Evolutionary conservation across 2,888 invertebrate genomes (phyloP).

Genomic region (Diplazon laetatorius): DNA sequence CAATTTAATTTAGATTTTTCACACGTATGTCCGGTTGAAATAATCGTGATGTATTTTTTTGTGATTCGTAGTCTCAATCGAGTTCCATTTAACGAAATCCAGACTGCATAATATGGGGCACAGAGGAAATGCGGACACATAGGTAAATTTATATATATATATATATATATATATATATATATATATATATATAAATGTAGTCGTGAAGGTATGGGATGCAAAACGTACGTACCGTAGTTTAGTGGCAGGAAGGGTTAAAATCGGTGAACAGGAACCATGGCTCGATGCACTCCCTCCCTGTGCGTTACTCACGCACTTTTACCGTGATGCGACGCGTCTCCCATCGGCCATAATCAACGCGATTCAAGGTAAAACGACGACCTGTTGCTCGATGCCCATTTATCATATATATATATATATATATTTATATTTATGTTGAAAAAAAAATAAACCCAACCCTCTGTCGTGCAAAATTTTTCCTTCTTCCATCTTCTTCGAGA

Average conservation of each 20-base stretch:
- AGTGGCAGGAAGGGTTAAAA: constrained; percentile 78
- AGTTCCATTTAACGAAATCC: constrained; percentile 28
- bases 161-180: too few relatives aligned
- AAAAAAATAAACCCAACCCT: constrained; percentile 18
- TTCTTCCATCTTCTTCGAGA: background rate
- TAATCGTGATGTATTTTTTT: background rate
- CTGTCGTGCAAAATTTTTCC: background rate
- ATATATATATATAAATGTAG: too few relatives aligned
- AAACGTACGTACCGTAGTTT: constrained; percentile 7
- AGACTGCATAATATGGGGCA: constrained; percentile 26
- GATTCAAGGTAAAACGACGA: constrained; percentile 64
- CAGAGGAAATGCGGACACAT: constrained; percentile 57
- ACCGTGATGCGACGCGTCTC: constrained; percentile 76
- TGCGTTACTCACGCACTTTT: constrained; percentile 77
- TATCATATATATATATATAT: constrained; percentile 38
- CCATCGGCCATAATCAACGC: constrained; percentile 67
- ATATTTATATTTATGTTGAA: background rate
- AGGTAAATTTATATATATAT: constrained; percentile 5
- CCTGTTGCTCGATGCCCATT: constrained; percentile 66
- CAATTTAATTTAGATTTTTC: background rate
- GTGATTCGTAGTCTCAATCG: background rate
- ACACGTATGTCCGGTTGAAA: background rate
- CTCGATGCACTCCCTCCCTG: constrained; percentile 80
- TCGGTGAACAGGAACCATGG: constrained; percentile 81
- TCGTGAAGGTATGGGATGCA: background rate